phyloP scores from a whole-genome alignment of 2,888 invertebrate species.

The Chrysolina haemoptera region DNA sequence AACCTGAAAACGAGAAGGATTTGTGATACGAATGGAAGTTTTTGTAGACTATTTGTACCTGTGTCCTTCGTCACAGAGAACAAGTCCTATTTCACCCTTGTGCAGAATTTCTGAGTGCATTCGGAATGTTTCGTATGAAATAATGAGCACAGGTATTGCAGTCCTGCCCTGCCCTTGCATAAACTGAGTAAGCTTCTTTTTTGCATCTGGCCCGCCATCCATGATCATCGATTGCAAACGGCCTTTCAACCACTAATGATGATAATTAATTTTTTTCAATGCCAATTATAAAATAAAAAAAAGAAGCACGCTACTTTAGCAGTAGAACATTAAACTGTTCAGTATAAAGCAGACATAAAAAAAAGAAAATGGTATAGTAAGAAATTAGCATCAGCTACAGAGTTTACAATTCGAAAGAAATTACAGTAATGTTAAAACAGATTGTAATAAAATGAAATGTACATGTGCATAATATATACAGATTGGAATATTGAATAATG shows the following conservation, averaged over 20 bases:
- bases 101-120: slow-evolving; percentile 92
- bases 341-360: too few species aligned
- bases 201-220: slow-evolving; percentile 90
- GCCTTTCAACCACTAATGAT: slow-evolving; percentile 83
- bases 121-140: slow-evolving; percentile 98
- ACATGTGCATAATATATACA: too few species aligned
- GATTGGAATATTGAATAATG: too few species aligned
- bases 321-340: too few species aligned
- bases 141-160: slow-evolving; percentile 94
- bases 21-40: neutral
- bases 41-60: slow-evolving; percentile 45
- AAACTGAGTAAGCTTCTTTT: slow-evolving; percentile 84
- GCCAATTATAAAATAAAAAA: too few species aligned
- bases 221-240: slow-evolving; percentile 87
- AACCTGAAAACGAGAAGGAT: slow-evolving; percentile 73
- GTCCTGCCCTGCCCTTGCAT: slow-evolving; percentile 87
- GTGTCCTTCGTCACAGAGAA: slow-evolving; percentile 99
- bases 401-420: too few species aligned
- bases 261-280: too few species aligned
- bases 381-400: too few species aligned
- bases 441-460: too few species aligned
- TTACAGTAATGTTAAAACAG: too few species aligned
- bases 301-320: too few species aligned
- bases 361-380: too few species aligned
- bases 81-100: slow-evolving; percentile 92